phyloP scores from a whole-genome alignment of 2,888 invertebrate species.

The Thera britannica region DNA sequence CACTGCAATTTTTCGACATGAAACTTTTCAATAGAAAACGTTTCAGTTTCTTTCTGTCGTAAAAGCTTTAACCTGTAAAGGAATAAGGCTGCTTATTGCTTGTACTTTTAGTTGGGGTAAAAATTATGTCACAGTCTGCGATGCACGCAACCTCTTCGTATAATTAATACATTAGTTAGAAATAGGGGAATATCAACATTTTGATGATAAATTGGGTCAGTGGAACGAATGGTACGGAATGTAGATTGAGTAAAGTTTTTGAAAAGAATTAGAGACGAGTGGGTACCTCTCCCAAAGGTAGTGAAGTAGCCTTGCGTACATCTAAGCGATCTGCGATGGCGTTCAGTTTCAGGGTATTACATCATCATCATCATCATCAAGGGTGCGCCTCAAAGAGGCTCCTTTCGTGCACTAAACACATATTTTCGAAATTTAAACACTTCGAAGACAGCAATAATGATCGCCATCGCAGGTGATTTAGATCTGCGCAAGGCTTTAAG shows the following conservation, averaged over 20 bases:
- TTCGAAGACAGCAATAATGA: no score
- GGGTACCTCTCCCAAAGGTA: no score
- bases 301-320: no score
- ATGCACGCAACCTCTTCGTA: slow-evolving; percentile 42
- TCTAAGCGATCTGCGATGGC: no score
- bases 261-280: no score
- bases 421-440: no score
- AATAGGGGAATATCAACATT: slow-evolving; percentile 21
- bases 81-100: slow-evolving; percentile 15
- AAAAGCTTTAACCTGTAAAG: neutral
- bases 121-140: slow-evolving; percentile 32
- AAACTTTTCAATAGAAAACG: slow-evolving; percentile 26
- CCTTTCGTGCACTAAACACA: no score
- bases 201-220: slow-evolving; percentile 33
- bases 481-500: neutral
- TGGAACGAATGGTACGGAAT: slow-evolving; percentile 33
- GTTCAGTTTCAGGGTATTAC: no score
- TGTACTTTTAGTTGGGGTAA: neutral
- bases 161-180: slow-evolving; percentile 42
- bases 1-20: slow-evolving; percentile 31
- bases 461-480: no score
- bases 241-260: neutral
- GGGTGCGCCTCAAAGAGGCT: no score
- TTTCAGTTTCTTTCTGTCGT: neutral
- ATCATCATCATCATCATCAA: no score